Base-by-base conservation (phyloP, 1,140 invertebrate species). In the Maniola jurtina region DNA sequence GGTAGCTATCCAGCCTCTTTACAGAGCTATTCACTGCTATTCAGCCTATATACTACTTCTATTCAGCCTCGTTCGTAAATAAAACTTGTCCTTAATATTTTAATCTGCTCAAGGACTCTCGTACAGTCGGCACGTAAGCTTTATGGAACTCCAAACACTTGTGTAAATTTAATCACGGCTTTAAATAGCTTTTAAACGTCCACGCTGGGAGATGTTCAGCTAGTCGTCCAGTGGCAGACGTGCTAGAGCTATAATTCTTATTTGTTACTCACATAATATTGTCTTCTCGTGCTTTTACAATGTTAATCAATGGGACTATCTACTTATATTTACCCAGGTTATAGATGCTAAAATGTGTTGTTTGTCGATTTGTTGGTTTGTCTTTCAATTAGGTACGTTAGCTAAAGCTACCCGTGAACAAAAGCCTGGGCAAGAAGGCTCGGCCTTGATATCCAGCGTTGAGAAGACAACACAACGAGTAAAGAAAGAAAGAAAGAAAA, bases 151-250 rank as follows among this genome's bases (percentile, higher is more conserved):
- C 52, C 40, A 57, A 57, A 54, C 62, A 57, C 62, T 64, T 57
- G 62, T 64, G 62, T 64, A 64, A 64, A 64, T 64, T 64, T 64
- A 64, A 64, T 64, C 62, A 64, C 62, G 62, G 54, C 62, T 36
- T 64, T 64, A 56, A 64, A 64, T 64, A 64, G 62, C 54, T 57
- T 57, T 63, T 57, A 64, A 64, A 64, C 62, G 62, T 64, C 62
- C 52, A 47, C 52, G 50, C 35, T 36, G 48, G 42, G 52, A 42
- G 38, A 15, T 47, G 1, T 64, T 57, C 16, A 36, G 38, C 38
- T 42, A 6, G 6, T 2, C 13, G 25, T 56, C 40, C 34, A 45
- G 36, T 64, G 14, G 6, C 7, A 38, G 35, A n/a, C 38, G 4
- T 6, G 35, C 35, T 33, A 15, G 5, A 14, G 14, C 45, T 48